These are phyloP conservation scores for Netelia virgata DNA, from an alignment of 2,888 invertebrate species.

Conservation along the genomic window DNA sequence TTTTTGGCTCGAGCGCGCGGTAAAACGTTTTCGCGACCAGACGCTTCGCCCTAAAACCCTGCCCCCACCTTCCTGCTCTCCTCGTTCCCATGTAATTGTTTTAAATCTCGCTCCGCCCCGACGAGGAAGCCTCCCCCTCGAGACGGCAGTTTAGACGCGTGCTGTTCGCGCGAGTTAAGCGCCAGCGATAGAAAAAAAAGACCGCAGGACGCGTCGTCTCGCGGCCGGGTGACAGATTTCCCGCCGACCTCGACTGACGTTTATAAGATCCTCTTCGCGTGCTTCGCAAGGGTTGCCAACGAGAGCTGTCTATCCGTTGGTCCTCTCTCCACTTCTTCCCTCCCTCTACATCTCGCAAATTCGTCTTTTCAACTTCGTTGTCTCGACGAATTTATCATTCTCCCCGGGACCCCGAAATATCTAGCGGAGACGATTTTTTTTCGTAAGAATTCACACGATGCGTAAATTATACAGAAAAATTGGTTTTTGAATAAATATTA, in stretches of 20 bases:
- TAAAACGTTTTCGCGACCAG: conserved; percentile 50
- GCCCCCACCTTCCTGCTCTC: conserved; percentile 49
- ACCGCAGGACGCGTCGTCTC: conserved; percentile 77
- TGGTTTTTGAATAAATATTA: neutral
- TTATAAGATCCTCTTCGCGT: conserved; percentile 78
- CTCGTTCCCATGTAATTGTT: conserved; percentile 83
- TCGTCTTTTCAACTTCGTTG: conserved; percentile 40
- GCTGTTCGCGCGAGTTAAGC: conserved; percentile 45
- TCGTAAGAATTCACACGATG: neutral
- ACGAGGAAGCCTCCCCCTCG: conserved; percentile 71
- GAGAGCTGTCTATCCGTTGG: conserved; percentile 27
- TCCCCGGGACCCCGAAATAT: neutral
- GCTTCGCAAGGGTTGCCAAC: conserved; percentile 65
- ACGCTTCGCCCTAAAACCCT: conserved; percentile 43
- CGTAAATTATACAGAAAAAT: neutral
- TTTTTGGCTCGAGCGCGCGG: conserved; percentile 30
- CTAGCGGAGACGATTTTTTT: conserved; percentile 1
- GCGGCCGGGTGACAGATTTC: conserved; percentile 82
- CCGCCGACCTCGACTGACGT: conserved; percentile 78
- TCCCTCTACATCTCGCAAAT: conserved; percentile 23
- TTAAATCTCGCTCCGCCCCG: conserved; percentile 82
- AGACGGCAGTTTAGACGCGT: conserved; percentile 72
- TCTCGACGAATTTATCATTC: conserved; percentile 65
- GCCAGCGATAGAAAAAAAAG: conserved; percentile 74
- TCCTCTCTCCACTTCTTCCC: neutral